These are phyloP conservation scores for Syngnathoides biaculeatus DNA, from an alignment of 2,113 vertebrate species.

Conservation along the genomic window DNA sequence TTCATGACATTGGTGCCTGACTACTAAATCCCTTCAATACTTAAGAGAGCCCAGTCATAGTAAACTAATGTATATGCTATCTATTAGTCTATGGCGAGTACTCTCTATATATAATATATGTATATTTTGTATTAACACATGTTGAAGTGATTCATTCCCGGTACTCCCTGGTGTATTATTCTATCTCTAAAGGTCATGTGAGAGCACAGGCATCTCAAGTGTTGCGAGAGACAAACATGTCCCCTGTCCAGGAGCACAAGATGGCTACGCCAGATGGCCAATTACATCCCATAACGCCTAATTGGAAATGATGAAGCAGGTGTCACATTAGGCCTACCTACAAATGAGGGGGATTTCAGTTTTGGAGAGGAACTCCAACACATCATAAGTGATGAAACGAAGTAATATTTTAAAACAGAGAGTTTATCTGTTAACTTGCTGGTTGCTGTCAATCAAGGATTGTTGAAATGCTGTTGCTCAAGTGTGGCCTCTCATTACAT, in stretches of 20 bases:
- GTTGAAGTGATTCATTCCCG: background rate
- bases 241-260: conserved; percentile 69
- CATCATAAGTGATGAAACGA: too few species aligned
- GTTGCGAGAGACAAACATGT: conserved; percentile 62
- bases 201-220: conserved; percentile 31
- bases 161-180: background rate
- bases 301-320: conserved; percentile 77
- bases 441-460: background rate
- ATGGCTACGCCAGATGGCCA: conserved; percentile 74
- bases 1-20: too few species aligned
- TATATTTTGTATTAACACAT: background rate
- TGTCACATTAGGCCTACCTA: conserved; percentile 71
- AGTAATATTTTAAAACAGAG: too few species aligned
- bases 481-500: background rate
- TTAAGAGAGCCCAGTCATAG: background rate
- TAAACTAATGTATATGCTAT: background rate
- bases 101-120: background rate
- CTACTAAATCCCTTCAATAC: too few species aligned
- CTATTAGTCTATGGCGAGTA: background rate
- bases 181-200: conserved; percentile 23
- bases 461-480: background rate
- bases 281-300: conserved; percentile 72
- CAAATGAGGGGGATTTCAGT: conserved; percentile 54
- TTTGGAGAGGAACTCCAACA: conserved; percentile 2
- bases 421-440: background rate